Percentiles rank a stretch among this genome's conserved stretches.
Evolutionary conservation across 2,113 vertebrate species (phyloP).

Genomic region (Phocoena phocoena): DNA sequence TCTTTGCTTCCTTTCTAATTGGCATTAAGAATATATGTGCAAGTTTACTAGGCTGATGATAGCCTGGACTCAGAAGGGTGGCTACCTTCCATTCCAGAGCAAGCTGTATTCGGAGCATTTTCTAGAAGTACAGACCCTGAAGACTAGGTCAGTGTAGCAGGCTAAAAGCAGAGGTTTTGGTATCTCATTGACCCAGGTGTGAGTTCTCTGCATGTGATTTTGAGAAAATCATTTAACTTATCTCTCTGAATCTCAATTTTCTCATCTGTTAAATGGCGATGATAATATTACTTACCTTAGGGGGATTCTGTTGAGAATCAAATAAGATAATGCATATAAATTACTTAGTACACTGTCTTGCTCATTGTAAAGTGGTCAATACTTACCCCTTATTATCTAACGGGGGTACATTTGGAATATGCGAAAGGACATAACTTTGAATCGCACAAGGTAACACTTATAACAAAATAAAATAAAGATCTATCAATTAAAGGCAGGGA

Average conservation of each 20-base stretch:
- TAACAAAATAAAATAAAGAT: not conserved
- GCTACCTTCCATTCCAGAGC: not conserved
- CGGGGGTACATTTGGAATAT: not conserved
- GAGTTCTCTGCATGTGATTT: not conserved
- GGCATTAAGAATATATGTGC: not conserved
- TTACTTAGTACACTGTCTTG: not conserved
- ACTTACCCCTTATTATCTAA: not conserved
- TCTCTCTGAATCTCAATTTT: not conserved
- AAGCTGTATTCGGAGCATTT: not conserved
- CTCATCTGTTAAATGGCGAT: not conserved
- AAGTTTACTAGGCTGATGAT: not conserved
- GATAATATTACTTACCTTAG: not conserved
- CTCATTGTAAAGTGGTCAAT: not conserved
- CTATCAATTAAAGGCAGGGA: not conserved
- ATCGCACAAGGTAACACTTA: not conserved
- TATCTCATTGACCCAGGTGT: not conserved
- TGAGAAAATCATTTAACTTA: not conserved
- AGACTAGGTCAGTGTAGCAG: not conserved
- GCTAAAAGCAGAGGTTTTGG: not conserved
- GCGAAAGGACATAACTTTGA: not conserved
- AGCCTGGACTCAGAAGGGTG: not conserved
- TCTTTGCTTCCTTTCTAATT: not conserved
- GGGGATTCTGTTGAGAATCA: not conserved
- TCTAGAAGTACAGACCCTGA: not conserved
- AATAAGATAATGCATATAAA: not conserved